phyloP scores from a whole-genome alignment of 2,113 vertebrate genomes.

The Corythornis vintsioides region DNA sequence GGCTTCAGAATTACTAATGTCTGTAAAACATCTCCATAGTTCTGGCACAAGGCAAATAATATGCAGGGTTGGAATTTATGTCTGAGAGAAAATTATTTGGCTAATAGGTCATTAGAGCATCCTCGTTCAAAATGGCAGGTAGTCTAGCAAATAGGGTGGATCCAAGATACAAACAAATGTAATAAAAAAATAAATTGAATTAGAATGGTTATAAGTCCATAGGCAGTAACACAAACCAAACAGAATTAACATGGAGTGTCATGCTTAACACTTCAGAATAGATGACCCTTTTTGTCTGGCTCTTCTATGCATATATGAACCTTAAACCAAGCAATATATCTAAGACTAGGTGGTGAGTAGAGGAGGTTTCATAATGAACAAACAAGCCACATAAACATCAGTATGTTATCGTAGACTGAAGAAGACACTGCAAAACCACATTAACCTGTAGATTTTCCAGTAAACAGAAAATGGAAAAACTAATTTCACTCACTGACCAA shows the following conservation, averaged over 20 bases:
- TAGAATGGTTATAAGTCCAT: not conserved
- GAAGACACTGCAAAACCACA: not conserved
- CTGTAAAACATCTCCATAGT: not conserved
- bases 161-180: not conserved
- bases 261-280: not conserved
- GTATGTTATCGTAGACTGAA: not conserved
- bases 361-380: not conserved
- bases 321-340: not conserved
- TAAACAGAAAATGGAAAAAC: not conserved
- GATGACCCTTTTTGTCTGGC: not conserved
- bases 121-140: constrained; percentile 27
- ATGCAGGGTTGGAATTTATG: not conserved
- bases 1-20: constrained; percentile 11
- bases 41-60: not conserved
- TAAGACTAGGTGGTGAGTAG: not conserved
- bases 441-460: not conserved
- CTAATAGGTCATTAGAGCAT: constrained; percentile 22
- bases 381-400: not conserved
- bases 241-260: not conserved
- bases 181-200: not conserved
- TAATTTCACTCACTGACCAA: not conserved
- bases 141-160: not conserved
- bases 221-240: not conserved
- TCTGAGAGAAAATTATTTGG: constrained; percentile 15
- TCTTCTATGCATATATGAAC: not conserved